Evolutionary conservation across 2,888 invertebrate genomes (phyloP).

Genomic region (Dolomedes plantarius): DNA sequence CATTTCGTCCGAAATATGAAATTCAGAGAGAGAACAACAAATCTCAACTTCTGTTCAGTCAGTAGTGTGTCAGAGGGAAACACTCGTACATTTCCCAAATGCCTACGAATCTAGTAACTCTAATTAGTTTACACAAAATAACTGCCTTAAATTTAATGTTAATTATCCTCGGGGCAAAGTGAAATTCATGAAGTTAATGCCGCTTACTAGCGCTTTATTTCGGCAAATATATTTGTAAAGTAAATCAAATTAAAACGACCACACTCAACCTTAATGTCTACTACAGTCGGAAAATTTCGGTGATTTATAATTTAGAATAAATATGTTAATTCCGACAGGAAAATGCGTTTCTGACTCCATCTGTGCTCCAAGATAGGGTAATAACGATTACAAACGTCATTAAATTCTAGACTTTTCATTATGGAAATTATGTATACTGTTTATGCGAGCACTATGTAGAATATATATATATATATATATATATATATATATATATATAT

Average conservation of each 20-base stretch:
- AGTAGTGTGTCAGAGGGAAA: no score
- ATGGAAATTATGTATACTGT: no score
- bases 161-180: background rate
- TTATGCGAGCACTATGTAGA: no score
- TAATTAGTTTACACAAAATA: background rate
- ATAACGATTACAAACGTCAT: background rate
- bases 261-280: background rate
- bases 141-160: conserved; percentile 5
- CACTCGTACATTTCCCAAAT: no score
- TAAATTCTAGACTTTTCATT: background rate
- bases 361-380: background rate
- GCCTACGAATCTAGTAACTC: background rate
- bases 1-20: no score
- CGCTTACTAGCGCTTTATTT: background rate
- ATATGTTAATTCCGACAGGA: conserved; percentile 4
- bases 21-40: no score
- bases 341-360: background rate
- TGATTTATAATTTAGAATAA: background rate
- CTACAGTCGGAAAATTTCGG: background rate
- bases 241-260: conserved; percentile 8
- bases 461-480: no score
- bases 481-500: no score
- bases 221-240: background rate
- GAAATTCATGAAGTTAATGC: conserved; percentile 4
- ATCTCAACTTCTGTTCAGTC: no score